Base-by-base conservation (phyloP, 2,113 vertebrate genomes). In the Lates calcarifer region DNA sequence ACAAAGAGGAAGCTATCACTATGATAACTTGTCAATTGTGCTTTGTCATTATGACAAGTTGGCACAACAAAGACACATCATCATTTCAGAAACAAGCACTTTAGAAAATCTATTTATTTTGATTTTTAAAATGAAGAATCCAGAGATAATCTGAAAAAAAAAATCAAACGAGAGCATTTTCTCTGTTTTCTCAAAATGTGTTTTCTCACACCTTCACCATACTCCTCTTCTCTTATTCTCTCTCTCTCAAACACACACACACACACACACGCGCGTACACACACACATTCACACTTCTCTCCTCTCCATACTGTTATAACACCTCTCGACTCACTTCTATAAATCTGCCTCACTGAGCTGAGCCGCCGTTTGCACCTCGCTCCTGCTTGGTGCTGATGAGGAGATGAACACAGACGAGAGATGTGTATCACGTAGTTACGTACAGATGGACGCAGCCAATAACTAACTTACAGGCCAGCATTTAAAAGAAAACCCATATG, bases 311-410 rank as follows among this genome's bases (percentile, higher is more conserved):
- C 80, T 81, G 85, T 77, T 88, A 78, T 76, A 83, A 89, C 92
- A 91, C 91, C 85, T 91, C 87, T 81, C n/a, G 4, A 56, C 3
- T 43, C 77, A 85, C 85, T 90, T 90, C 66, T 69, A 84, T 68
- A 90, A 88, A 87, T 90, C 81, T 89, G 89, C 81, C 69, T 83
- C 58, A 39, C 22, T 82, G 81, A 89, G 67, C 77, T 20, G 9
- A 90, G 72, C 86, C 85, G 89, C 88, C 72, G 86, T 82, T 85
- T 84, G 56, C 85, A 79, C 81, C 75, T 80, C 67, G 47, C 79
- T 81, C 45, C 26, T 51, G 57, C 69, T 77, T 15, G 45, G 28
- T 60, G 64, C 82, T 67, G 77, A 82, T 69, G 60, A 84, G 53
- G 43, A 87, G 71, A 73, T 49, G 76, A 86, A 66, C 76, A 26